Conservation (phyloP, 2,888 invertebrate species). For the Stenolophus ochropezus region DNA sequence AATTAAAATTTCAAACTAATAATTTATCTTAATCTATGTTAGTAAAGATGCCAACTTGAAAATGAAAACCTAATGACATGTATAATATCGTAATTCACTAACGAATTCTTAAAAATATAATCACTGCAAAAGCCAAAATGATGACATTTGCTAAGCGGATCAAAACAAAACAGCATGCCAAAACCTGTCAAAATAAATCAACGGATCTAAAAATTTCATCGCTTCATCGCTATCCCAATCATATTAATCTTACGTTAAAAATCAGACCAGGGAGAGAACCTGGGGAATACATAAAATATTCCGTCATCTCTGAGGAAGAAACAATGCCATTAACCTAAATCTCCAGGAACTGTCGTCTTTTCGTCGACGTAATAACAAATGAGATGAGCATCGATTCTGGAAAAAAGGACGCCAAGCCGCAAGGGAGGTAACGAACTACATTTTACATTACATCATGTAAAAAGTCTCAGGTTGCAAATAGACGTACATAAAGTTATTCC, state of each 20-base stretch:
- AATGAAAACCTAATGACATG: not conserved
- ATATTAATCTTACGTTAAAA: slow-evolving; percentile 1
- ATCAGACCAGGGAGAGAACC: not conserved
- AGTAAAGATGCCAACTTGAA: not conserved
- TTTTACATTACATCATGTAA: not conserved
- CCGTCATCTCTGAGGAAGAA: not conserved
- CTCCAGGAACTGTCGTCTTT: not conserved
- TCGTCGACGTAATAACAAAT: slow-evolving; percentile 38
- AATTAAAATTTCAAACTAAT: too few species aligned
- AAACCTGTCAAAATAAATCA: not conserved
- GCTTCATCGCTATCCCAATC: not conserved
- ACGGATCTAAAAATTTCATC: slow-evolving; percentile 17
- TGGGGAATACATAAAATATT: slow-evolving; percentile 24
- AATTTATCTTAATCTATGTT: not conserved
- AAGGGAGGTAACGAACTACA: not conserved
- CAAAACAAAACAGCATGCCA: not conserved
- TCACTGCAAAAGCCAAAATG: not conserved
- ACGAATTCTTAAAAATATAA: not conserved
- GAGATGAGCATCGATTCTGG: slow-evolving; percentile 33
- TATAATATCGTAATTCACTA: not conserved
- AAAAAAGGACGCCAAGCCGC: slow-evolving; percentile 9
- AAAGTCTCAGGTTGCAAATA: not conserved
- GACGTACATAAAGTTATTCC: not conserved
- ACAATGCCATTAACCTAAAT: slow-evolving; percentile 33
- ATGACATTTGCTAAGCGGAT: slow-evolving; percentile 19